phyloP scores from a whole-genome alignment of 2,888 invertebrate species.

The Beris morrisii region DNA sequence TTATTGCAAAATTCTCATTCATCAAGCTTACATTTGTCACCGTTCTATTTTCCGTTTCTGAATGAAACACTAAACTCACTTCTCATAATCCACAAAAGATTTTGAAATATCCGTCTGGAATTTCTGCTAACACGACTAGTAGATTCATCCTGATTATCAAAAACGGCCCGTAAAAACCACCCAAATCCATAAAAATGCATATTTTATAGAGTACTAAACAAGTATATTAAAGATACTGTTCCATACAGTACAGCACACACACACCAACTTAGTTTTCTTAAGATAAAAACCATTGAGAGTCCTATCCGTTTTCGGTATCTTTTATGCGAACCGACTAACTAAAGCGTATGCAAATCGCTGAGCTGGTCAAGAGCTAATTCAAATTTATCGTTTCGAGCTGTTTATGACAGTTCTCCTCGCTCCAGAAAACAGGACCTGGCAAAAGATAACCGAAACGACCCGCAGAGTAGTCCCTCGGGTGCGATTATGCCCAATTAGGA shows the following conservation, averaged over 20 bases:
- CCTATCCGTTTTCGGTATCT: conserved; percentile 9
- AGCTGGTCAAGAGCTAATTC: conserved; percentile 30
- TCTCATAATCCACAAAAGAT: too few relatives aligned
- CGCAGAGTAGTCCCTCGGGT: conserved; percentile 28
- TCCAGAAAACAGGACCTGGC: conserved; percentile 6
- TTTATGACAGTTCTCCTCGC: conserved; percentile 25
- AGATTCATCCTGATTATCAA: too few relatives aligned
- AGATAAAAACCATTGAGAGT: conserved; percentile 26
- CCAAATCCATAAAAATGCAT: conserved; percentile 18
- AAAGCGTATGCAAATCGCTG: conserved; percentile 30
- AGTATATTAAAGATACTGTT: conserved; percentile 14
- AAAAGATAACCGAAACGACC: conserved; percentile 23
- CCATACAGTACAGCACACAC: neutral
- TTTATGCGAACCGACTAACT: neutral
- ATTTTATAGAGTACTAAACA: conserved; percentile 25
- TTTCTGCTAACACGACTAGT: too few relatives aligned
- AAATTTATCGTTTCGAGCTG: conserved; percentile 30
- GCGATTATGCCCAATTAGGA: conserved; percentile 31
- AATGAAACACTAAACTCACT: too few relatives aligned
- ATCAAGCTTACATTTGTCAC: too few relatives aligned
- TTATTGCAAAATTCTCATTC: too few relatives aligned
- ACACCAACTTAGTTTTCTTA: neutral
- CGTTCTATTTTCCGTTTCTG: too few relatives aligned
- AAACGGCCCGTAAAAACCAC: too few relatives aligned
- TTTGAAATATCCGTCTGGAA: too few relatives aligned